Evolutionary conservation across 1,140 invertebrate genomes (phyloP).

Genomic region (Sitophilus oryzae): DNA sequence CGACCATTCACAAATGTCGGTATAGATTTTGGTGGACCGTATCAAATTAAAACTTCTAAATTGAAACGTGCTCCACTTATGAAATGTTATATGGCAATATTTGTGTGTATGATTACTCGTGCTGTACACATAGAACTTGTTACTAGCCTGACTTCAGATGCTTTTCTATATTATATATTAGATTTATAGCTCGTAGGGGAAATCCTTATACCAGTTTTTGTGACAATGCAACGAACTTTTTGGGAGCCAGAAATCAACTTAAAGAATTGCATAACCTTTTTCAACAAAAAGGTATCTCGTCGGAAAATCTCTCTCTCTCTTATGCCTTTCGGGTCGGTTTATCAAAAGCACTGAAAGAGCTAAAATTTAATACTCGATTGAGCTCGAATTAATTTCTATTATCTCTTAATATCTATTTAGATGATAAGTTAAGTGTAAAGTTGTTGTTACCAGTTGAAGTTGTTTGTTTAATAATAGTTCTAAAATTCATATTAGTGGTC

Average conservation of each 20-base stretch:
- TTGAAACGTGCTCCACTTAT: not conserved
- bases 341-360: too few relatives aligned
- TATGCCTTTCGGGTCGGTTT: too few relatives aligned
- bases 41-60: not conserved
- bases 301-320: too few relatives aligned
- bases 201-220: slow-evolving; percentile 27
- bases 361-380: too few relatives aligned
- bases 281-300: not conserved
- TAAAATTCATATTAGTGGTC: too few relatives aligned
- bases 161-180: slow-evolving; percentile 32
- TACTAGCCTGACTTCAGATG: slow-evolving; percentile 12
- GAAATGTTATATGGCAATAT: slow-evolving; percentile 4
- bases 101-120: slow-evolving; percentile 10
- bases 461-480: too few relatives aligned
- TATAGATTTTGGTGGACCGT: slow-evolving; percentile 5
- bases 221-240: slow-evolving; percentile 20
- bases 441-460: too few relatives aligned
- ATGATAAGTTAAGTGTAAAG: too few relatives aligned
- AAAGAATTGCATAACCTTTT: slow-evolving; percentile 12
- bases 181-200: slow-evolving; percentile 36
- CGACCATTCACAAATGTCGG: slow-evolving; percentile 1
- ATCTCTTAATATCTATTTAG: too few relatives aligned
- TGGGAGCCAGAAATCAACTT: slow-evolving; percentile 11
- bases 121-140: slow-evolving; percentile 25
- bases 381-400: too few relatives aligned